These are phyloP conservation scores for Harpagifer antarcticus DNA, from an alignment of 2,797 vertebrate species.

Conservation along the genomic window DNA sequence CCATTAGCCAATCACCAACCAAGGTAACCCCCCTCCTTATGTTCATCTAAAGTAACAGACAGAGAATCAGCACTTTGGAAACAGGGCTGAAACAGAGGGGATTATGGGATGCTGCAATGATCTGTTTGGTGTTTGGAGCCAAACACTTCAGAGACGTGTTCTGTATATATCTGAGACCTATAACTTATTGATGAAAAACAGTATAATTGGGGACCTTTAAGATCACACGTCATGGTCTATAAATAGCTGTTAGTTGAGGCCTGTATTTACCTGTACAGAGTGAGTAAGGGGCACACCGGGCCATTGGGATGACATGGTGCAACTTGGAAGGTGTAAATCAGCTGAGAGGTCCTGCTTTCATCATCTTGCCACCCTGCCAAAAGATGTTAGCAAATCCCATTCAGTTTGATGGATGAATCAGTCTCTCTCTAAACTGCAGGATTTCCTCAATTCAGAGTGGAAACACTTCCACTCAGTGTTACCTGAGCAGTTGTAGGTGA, in stretches of 20 bases:
- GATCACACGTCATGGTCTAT: background rate
- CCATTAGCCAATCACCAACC: too few relatives aligned
- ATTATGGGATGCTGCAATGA: too few relatives aligned
- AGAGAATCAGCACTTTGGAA: too few relatives aligned
- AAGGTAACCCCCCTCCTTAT: too few relatives aligned
- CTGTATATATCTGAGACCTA: too few relatives aligned
- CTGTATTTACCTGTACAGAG: conserved; percentile 80
- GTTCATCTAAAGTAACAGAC: too few relatives aligned
- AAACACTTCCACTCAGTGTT: background rate
- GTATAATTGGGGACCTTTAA: too few relatives aligned
- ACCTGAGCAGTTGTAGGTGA: conserved; percentile 86
- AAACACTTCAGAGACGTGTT: too few relatives aligned
- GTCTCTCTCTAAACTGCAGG: background rate
- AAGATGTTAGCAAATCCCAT: background rate
- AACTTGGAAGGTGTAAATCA: conserved; percentile 85
- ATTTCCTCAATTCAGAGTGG: too few relatives aligned
- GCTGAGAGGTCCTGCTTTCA: conserved; percentile 72
- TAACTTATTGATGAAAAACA: too few relatives aligned
- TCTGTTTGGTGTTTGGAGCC: too few relatives aligned
- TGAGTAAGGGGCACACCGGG: conserved; percentile 72
- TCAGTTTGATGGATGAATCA: background rate
- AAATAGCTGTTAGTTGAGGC: background rate
- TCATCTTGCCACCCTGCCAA: conserved; percentile 82
- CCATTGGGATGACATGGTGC: conserved; percentile 62
- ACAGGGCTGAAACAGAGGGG: too few relatives aligned